Evolutionary conservation across 2,888 invertebrate species (phyloP).

Genomic region (Cosmorhoe ocellata): DNA sequence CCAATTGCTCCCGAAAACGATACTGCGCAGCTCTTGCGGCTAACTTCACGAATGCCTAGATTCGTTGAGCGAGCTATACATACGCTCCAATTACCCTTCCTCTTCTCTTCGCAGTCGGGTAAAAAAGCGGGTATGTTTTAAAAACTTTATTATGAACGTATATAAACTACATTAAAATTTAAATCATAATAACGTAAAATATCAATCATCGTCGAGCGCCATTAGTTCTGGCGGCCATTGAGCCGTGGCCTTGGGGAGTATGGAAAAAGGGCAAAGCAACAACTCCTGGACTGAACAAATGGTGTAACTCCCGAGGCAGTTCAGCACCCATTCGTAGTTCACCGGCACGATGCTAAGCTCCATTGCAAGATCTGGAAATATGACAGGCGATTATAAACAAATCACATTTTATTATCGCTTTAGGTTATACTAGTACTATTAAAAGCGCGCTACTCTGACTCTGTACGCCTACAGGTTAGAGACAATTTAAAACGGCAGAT

Average conservation of each 20-base stretch:
- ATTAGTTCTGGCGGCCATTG: conserved; percentile 58
- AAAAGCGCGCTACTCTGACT: too few relatives aligned
- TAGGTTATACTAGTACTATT: too few relatives aligned
- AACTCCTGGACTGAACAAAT: conserved; percentile 56
- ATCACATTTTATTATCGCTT: too few relatives aligned
- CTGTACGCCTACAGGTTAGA: too few relatives aligned
- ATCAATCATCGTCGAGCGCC: conserved; percentile 46
- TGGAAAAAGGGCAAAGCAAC: conserved; percentile 60
- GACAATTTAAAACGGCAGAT: too few relatives aligned
- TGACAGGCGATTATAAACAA: too few relatives aligned
- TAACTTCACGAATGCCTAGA: too few relatives aligned
- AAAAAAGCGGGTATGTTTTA: conserved; percentile 3
- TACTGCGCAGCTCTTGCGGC: too few relatives aligned
- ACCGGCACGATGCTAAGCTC: conserved; percentile 66
- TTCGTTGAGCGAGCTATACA: too few relatives aligned
- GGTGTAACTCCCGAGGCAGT: conserved; percentile 66
- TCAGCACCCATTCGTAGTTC: conserved; percentile 77
- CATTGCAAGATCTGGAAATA: conserved; percentile 61
- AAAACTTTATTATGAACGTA: conserved; percentile 22
- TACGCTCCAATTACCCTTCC: too few relatives aligned
- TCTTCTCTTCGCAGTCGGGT: too few relatives aligned
- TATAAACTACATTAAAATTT: background rate
- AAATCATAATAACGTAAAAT: conserved; percentile 1
- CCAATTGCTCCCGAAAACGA: too few relatives aligned
- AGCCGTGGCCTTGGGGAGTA: conserved; percentile 47